phyloP scores from a whole-genome alignment of 2,888 invertebrate genomes.

The Panzeria rudis region DNA sequence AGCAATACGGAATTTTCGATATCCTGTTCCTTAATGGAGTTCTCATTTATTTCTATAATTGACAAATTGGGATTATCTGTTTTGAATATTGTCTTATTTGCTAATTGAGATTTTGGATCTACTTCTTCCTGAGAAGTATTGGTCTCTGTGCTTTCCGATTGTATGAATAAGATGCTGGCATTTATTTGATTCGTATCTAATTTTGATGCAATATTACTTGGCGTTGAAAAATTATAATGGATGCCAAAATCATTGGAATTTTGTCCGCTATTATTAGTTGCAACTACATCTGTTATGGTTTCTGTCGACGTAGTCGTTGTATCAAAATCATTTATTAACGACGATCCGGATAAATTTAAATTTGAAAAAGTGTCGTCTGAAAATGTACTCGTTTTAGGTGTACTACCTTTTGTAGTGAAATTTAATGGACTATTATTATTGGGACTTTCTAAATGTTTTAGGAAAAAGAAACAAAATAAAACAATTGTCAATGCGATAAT shows the following conservation, averaged over 20 bases:
- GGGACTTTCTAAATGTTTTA: slow-evolving; percentile 77
- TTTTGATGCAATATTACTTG: slow-evolving; percentile 1
- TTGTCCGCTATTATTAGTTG: slow-evolving; percentile 21
- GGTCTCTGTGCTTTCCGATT: slow-evolving; percentile 81
- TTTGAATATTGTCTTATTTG: slow-evolving; percentile 83
- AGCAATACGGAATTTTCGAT: slow-evolving; percentile 80
- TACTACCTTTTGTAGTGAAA: slow-evolving; percentile 56
- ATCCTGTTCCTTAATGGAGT: slow-evolving; percentile 79
- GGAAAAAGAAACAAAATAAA: slow-evolving; percentile 16
- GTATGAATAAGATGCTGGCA: slow-evolving; percentile 78
- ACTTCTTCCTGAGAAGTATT: slow-evolving; percentile 82
- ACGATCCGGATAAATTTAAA: slow-evolving; percentile 74
- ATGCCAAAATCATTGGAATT: slow-evolving; percentile 40
- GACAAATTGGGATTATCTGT: slow-evolving; percentile 83
- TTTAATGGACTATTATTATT: slow-evolving; percentile 74
- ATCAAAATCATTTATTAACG: slow-evolving; percentile 73
- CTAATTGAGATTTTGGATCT: slow-evolving; percentile 83
- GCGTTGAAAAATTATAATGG: slow-evolving; percentile 5
- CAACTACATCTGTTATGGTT: slow-evolving; percentile 12
- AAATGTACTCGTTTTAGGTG: slow-evolving; percentile 67
- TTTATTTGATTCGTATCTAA: slow-evolving; percentile 73
- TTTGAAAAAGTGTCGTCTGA: slow-evolving; percentile 66
- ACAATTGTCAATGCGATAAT: background rate
- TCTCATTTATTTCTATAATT: slow-evolving; percentile 84
- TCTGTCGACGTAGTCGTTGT: slow-evolving; percentile 55